Evolutionary conservation across 2,797 vertebrate genomes (phyloP).

Genomic region (Babyrousa celebensis): DNA sequence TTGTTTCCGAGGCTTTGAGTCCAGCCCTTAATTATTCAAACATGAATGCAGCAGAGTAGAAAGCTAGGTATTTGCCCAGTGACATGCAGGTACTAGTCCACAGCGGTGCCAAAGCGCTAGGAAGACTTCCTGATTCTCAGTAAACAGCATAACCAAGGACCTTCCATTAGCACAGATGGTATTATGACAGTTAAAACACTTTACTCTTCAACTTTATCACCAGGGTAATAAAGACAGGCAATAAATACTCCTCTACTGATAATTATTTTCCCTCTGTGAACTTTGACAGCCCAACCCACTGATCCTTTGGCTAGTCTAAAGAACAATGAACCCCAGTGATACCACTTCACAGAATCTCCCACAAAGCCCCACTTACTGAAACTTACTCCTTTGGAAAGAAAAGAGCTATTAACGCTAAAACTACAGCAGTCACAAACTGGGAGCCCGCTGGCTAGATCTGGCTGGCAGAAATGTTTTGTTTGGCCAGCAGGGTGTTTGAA

Average conservation of each 20-base stretch:
- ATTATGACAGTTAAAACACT: constrained; percentile 67
- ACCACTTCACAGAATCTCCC: neutral
- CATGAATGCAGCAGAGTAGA: neutral
- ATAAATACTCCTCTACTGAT: constrained; percentile 74
- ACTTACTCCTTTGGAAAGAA: neutral
- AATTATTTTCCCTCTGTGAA: constrained; percentile 80
- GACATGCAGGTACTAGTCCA: neutral
- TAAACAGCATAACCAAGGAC: constrained; percentile 56
- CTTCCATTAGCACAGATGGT: constrained; percentile 69
- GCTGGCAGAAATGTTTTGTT: neutral
- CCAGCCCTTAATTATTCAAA: neutral
- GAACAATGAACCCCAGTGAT: constrained; percentile 22
- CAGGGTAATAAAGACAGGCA: constrained; percentile 74
- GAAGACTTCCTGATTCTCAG: constrained; percentile 8
- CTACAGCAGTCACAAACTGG: neutral
- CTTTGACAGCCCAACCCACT: constrained; percentile 77
- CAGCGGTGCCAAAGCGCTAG: neutral
- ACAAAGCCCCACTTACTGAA: neutral
- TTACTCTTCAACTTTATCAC: constrained; percentile 74
- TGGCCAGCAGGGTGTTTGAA: neutral
- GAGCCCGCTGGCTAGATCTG: neutral
- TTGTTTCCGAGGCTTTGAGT: neutral
- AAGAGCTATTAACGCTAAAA: neutral
- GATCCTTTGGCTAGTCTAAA: constrained; percentile 58
- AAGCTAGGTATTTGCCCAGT: neutral